A percentile compares a stretch with the other conserved stretches of the same genome.
Evolutionary conservation across 2,113 vertebrate genomes (phyloP).

Genomic region (Clarias magur): DNA sequence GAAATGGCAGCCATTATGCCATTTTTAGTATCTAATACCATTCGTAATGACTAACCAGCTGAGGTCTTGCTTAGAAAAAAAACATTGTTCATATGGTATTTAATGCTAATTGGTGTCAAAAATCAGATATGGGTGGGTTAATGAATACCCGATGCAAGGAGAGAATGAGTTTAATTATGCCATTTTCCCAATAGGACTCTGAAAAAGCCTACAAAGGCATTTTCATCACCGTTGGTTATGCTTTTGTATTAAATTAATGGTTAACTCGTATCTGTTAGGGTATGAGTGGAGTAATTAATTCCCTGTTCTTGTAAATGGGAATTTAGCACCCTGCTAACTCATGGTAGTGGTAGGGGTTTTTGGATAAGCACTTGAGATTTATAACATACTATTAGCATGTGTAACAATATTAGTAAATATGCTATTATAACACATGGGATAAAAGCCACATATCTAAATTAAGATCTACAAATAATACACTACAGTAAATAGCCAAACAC

Average conservation of each 20-base stretch:
- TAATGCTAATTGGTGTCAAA: constrained; percentile 51
- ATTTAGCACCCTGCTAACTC: not conserved
- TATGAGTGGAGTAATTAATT: constrained; percentile 43
- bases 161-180: constrained; percentile 37
- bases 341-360: not conserved
- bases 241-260: constrained; percentile 37
- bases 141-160: constrained; percentile 6
- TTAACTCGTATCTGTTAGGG: constrained; percentile 41
- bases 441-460: not conserved
- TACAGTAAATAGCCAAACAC: not conserved
- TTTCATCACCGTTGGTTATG: constrained; percentile 13
- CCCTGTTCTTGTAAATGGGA: constrained; percentile 42
- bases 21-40: constrained; percentile 67
- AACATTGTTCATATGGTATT: constrained; percentile 51
- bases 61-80: constrained; percentile 55
- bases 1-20: constrained; percentile 68
- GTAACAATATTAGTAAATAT: not conserved
- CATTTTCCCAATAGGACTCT: constrained; percentile 28
- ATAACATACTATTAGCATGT: not conserved
- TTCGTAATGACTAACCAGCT: constrained; percentile 65
- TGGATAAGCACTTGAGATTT: not conserved
- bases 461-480: not conserved
- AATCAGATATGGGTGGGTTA: constrained; percentile 20
- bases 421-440: not conserved
- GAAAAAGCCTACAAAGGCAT: constrained; percentile 29